Percentiles rank a stretch among this genome's conserved stretches.
These are phyloP conservation scores for Drosophila atripex DNA, from an alignment of 2,888 invertebrate species.

Conservation along the genomic window DNA sequence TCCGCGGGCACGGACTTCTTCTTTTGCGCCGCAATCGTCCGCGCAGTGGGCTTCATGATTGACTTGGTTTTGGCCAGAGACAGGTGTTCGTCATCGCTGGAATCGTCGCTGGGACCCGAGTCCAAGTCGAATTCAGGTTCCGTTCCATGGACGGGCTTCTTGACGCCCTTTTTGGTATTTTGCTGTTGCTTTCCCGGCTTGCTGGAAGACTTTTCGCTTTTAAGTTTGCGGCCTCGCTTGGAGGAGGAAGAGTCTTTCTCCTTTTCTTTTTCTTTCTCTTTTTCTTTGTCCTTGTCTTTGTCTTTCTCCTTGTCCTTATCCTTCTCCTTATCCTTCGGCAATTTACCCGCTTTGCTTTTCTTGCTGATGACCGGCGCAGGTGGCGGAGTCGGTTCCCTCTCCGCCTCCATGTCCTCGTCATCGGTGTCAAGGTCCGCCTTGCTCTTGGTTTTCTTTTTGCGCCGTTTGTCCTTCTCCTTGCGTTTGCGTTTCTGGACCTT, in stretches of 20 bases:
- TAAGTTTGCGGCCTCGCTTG: constrained; percentile 60
- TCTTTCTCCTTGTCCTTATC: constrained; percentile 52
- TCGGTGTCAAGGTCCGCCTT: constrained; percentile 65
- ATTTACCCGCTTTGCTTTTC: constrained; percentile 58
- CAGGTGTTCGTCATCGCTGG: constrained; percentile 67
- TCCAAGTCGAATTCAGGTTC: constrained; percentile 49
- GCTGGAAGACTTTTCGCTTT: constrained; percentile 48
- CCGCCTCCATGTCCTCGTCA: constrained; percentile 61
- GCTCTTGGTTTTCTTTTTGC: constrained; percentile 81
- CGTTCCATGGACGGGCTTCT: constrained; percentile 50
- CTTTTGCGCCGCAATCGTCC: constrained; percentile 73
- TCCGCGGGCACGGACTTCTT: constrained; percentile 58
- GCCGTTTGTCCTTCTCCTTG: constrained; percentile 83
- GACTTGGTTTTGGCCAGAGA: constrained; percentile 59
- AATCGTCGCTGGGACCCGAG: constrained; percentile 60
- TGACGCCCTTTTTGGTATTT: constrained; percentile 66
- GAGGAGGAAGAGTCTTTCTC: constrained; percentile 30
- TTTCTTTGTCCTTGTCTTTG: constrained; percentile 53
- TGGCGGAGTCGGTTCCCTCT: constrained; percentile 49
- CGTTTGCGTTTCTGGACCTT: constrained; percentile 80
- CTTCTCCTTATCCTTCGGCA: constrained; percentile 52
- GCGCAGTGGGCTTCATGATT: constrained; percentile 57
- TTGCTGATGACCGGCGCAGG: constrained; percentile 39
- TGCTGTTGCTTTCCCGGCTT: constrained; percentile 56
- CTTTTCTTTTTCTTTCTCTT: constrained; percentile 46